Evolutionary conservation across 2,113 vertebrate genomes (phyloP).

Genomic region (Alexandromys fortis): DNA sequence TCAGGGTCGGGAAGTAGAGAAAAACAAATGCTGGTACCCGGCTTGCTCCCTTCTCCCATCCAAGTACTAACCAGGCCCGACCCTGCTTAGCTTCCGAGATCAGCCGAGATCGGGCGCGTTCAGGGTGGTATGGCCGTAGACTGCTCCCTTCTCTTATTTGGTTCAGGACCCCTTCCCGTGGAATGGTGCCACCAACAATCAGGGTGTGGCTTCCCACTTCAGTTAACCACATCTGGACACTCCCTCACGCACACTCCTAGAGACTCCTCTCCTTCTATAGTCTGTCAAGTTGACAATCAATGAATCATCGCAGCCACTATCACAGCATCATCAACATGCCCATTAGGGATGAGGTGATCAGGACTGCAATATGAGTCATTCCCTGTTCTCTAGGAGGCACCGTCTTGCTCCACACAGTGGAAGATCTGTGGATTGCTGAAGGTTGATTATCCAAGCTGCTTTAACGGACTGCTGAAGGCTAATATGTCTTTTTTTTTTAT

Average conservation of each 20-base stretch:
- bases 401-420: not conserved
- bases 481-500: not conserved
- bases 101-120: too few relatives aligned
- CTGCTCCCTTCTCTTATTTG: not conserved
- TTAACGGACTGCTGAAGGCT: not conserved
- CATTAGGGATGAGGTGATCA: not conserved
- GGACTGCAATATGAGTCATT: not conserved
- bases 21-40: not conserved
- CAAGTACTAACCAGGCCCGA: too few relatives aligned
- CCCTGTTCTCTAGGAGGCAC: not conserved
- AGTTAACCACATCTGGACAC: not conserved
- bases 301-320: not conserved
- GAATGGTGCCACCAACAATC: too few relatives aligned
- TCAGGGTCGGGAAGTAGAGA: not conserved
- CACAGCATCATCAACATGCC: not conserved
- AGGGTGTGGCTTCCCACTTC: not conserved
- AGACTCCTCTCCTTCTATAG: not conserved
- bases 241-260: not conserved
- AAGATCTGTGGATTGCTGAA: not conserved
- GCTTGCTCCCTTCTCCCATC: not conserved
- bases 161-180: too few relatives aligned
- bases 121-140: too few relatives aligned
- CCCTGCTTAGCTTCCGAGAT: too few relatives aligned
- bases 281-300: not conserved
- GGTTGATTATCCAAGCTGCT: not conserved